Percentiles rank a stretch among this genome's conserved stretches.
Conservation (phyloP, 30 jellyfish, hydroid and myxozoan species). For the Aurelia sp. region DNA sequence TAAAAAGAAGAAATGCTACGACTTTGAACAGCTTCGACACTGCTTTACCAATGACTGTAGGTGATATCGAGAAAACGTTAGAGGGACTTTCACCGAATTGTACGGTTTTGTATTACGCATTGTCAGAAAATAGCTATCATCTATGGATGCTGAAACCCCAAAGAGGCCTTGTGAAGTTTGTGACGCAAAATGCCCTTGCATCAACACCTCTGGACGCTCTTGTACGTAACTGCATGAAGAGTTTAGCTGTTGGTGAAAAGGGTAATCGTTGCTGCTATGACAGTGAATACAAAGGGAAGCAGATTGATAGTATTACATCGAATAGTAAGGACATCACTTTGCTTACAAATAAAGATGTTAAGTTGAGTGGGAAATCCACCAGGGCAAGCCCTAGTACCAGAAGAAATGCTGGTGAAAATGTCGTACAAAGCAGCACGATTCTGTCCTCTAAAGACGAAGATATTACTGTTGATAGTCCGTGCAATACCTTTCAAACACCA, state of each 20-base stretch:
- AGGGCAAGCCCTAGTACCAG: neutral
- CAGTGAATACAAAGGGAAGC: conserved; percentile 15
- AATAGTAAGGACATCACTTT: too few species aligned
- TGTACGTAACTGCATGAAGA: conserved; percentile 32
- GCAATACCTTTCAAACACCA: neutral
- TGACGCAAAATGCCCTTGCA: conserved; percentile 29
- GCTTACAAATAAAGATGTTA: neutral
- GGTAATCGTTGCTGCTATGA: conserved; percentile 72
- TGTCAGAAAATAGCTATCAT: conserved; percentile 41
- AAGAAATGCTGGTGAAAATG: neutral
- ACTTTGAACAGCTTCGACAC: neutral
- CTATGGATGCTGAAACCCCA: conserved; percentile 67
- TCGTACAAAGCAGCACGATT: neutral
- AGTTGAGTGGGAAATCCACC: neutral
- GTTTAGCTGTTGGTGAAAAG: conserved; percentile 47
- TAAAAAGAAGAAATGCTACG: conserved; percentile 25
- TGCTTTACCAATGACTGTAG: conserved; percentile 29
- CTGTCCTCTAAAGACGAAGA: neutral
- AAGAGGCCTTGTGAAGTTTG: conserved; percentile 48
- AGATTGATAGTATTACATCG: neutral
- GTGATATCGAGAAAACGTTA: conserved; percentile 5
- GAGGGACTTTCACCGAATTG: conserved; percentile 4
- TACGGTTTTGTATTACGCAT: conserved; percentile 28
- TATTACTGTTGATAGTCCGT: neutral
- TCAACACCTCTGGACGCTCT: conserved; percentile 53